phyloP scores from a whole-genome alignment of 2,113 vertebrate species.

The Pleuronectes platessa region DNA sequence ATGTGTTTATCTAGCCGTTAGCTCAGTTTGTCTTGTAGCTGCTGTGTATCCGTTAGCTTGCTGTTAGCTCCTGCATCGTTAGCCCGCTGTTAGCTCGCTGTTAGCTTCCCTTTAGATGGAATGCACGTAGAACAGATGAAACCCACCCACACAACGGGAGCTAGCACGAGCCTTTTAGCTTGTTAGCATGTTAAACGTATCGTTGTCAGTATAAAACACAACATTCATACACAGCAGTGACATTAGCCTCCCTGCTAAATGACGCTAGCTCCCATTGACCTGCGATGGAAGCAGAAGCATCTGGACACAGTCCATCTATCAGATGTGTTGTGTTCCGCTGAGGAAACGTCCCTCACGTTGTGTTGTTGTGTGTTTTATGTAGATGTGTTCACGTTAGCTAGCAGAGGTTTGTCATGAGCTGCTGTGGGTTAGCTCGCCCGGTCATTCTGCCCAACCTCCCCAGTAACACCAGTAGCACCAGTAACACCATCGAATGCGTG shows the following conservation, averaged over 20 bases:
- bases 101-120: not conserved
- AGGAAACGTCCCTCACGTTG: too few relatives aligned
- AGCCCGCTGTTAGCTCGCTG: too few relatives aligned
- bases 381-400: too few relatives aligned
- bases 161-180: not conserved
- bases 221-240: not conserved
- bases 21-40: not conserved
- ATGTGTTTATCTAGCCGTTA: not conserved
- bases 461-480: too few relatives aligned
- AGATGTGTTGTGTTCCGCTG: too few relatives aligned
- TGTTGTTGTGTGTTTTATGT: too few relatives aligned
- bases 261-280: not conserved
- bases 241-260: conserved; percentile 6
- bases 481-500: too few relatives aligned
- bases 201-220: not conserved
- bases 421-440: not conserved
- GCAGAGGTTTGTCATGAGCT: not conserved
- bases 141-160: not conserved
- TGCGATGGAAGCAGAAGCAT: not conserved
- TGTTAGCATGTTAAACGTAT: not conserved
- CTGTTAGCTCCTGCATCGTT: too few relatives aligned
- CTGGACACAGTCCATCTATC: not conserved
- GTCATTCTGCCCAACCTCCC: not conserved
- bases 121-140: not conserved
- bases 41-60: too few relatives aligned